phyloP scores from a whole-genome alignment of 1,140 invertebrate species.

The Harpegnathos saltator region DNA sequence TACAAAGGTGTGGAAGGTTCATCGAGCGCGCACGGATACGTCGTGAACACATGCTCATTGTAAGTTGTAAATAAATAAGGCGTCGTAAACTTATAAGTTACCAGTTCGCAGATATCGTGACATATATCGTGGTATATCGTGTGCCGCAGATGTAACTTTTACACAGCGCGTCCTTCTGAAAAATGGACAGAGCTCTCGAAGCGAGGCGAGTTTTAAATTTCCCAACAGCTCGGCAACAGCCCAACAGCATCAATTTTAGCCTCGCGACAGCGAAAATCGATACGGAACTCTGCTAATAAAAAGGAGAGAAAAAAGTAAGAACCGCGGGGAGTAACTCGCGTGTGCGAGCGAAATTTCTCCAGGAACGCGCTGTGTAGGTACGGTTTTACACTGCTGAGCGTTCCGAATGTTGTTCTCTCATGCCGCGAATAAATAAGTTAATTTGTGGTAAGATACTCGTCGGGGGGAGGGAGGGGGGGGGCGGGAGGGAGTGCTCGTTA shows the following conservation, averaged over 20 bases:
- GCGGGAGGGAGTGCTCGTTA: not conserved
- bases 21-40: not conserved
- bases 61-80: slow-evolving; percentile 72
- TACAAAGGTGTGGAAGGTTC: slow-evolving; percentile 65
- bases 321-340: no score
- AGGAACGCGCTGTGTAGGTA: slow-evolving; percentile 23
- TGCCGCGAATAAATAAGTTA: slow-evolving; percentile 11
- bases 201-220: not conserved
- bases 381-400: slow-evolving; percentile 6
- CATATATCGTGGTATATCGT: slow-evolving; percentile 3
- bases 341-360: not conserved
- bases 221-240: not conserved
- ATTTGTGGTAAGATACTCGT: not conserved
- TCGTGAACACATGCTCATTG: slow-evolving; percentile 42
- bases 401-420: slow-evolving; percentile 7
- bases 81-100: slow-evolving; percentile 73
- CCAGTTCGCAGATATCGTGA: slow-evolving; percentile 56
- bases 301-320: not conserved
- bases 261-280: not conserved
- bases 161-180: not conserved
- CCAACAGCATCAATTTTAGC: not conserved
- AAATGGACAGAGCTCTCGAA: not conserved
- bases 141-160: slow-evolving; percentile 30
- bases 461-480: no score
- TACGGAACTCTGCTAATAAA: not conserved